Base-by-base conservation (phyloP, 2,113 vertebrate genomes). In the Anguilla japonica region DNA sequence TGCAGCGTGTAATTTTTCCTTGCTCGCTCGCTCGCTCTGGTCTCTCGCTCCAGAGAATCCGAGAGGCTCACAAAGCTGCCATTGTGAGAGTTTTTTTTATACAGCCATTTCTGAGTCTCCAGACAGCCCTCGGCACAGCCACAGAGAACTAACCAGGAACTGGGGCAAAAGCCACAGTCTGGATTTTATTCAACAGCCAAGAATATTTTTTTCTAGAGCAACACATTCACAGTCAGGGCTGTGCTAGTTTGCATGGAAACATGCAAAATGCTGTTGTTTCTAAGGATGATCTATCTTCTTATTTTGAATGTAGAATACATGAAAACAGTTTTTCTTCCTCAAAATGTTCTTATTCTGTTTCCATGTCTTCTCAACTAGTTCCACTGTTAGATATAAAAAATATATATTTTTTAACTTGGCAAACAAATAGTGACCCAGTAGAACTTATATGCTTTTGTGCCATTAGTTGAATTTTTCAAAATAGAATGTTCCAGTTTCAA, bases 161-260 rank as follows among this genome's bases (percentile, higher is more conserved):
- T 78, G 84, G 89, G 94, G 94, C 93, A 95, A 91, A 93, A 93
- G 94, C 93, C 94, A 93, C 93, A 94, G 91, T 87, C 93, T 93
- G 93, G 91, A 92, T 92, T 93, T 92, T 92, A 89, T 90, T 92
- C 87, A 87, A 87, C 88, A 89, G 88, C 88, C 88, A 87, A 88
- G 89, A 89, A 90, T 88, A 93, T 94, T 88, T 89, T 88, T 91
- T 93, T 91, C 89, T 87, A 88, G 88, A 89, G 83, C 86, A 91
- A 89, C 91, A 71, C 81, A 82, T 91, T 87, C 91, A 91, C 78
- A 86, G 71, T 89, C 87, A 85, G 86, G 87, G 84, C 80, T 82
- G 43, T 46, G 43, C 8, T 46, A 4, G 8, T 46, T 46, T 46
- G 43, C 43, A 46, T 46, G 43, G 43, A 46, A 8, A 46, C 43